Base-by-base conservation (phyloP, 2,113 vertebrate genomes). In the Prolemur simus region DNA sequence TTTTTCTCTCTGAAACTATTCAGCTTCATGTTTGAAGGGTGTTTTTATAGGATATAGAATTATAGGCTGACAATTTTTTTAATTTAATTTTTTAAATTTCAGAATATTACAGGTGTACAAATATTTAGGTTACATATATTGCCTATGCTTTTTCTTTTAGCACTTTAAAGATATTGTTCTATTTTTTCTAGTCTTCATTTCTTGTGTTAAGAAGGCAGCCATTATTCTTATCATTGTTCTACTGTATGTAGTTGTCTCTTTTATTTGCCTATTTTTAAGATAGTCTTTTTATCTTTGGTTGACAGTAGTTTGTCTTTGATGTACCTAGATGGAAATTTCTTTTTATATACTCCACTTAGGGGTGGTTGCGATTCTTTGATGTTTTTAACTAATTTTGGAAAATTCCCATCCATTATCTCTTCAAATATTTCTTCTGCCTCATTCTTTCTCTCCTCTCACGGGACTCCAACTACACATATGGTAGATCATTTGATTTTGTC, bases 191-290 rank as follows among this genome's bases (percentile, higher is more conserved):
- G 60, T 0, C 8, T 73, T 77, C 49, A 34, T 4, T 87, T n/a
- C 76, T 87, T 86, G 54, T 49, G 13, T 68, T 66, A 85, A 92
- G 29, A 56, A 52, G 23, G 8, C 11, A 87, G 5, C 1, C 52
- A 42, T 90, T 90, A 69, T 89, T 71, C 5, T 93, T 77, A 20
- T 58, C 49, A 68, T 12, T 52, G 27, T 94, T 86, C 12, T 7
- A 7, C 32, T 74, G 2, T 20, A n/a, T 81, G 10, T n/a, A 47
- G 1, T 6, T 60, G 9, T 68, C 15, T 12, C 49, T 56, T 91
- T 78, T 82, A 37, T 95, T n/a, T 89, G 60, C 27, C 64, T 76
- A 45, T 88, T 93, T 95, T 93, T 81, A 76, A 94, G 54, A 63
- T 56, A 73, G 20, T 85, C 21, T 76, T 95, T 78, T 78, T 25